A percentile compares a stretch with the other conserved stretches of the same genome.
Conservation (phyloP, 1,140 invertebrate genomes). For the Lepidurus apus region DNA sequence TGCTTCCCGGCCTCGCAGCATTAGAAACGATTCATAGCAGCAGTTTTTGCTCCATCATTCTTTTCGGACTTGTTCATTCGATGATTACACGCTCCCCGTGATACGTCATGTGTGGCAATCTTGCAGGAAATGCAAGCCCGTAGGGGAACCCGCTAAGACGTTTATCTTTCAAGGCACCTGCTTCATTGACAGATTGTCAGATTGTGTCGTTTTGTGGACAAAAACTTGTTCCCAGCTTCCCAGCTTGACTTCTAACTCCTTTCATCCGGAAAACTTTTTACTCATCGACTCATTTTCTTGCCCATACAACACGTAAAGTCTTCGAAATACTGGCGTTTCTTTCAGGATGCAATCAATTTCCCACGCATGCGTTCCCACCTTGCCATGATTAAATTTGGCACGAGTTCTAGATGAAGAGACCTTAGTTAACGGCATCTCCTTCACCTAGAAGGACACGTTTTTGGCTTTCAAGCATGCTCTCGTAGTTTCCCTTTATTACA, state of each 20-base stretch:
- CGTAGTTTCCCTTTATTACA: background rate
- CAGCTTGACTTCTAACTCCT: constrained; percentile 2
- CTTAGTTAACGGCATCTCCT: background rate
- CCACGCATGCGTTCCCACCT: constrained; percentile 20
- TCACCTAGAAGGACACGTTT: background rate
- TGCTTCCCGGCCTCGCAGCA: background rate
- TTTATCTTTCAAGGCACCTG: constrained; percentile 13
- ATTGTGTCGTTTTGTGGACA: background rate
- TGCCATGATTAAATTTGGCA: constrained; percentile 10
- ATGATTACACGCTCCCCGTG: background rate
- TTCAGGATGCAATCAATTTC: constrained; percentile 4
- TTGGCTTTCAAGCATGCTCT: background rate
- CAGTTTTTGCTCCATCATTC: background rate
- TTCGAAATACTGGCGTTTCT: constrained; percentile 5
- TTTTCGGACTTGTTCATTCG: background rate
- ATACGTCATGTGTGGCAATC: constrained; percentile 5
- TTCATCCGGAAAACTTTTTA: constrained; percentile 14
- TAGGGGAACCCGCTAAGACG: background rate
- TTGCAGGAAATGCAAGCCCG: background rate
- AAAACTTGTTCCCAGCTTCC: constrained; percentile 1
- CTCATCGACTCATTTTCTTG: constrained; percentile 1
- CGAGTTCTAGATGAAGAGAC: constrained; percentile 13
- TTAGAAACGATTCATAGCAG: background rate
- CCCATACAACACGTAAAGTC: background rate
- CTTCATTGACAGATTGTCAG: constrained; percentile 15